Evolutionary conservation across 2,888 invertebrate genomes (phyloP), one percentile per base, ranked within the genome.

Genomic region (Brachynemurus nebulosus): DNA sequence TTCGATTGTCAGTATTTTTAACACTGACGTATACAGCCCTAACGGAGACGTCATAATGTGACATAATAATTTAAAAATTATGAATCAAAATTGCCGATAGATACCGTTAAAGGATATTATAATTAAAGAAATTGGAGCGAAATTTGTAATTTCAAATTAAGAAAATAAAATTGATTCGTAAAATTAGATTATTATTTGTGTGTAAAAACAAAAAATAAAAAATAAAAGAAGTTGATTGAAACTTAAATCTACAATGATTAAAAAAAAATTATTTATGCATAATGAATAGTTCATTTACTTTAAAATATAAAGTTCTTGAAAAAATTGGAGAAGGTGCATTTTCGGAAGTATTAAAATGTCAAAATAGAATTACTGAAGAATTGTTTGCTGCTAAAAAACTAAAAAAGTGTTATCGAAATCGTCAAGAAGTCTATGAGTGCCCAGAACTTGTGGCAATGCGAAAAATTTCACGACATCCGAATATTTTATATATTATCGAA

Each of bases 301-400:
- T 30, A 30, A 30, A 75, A 60, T 80, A 78, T 59, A 69, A 69
- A 58, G 65, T 78, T 50, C 56, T 78, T 47, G 66, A 71, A 46
- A 75, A 78, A 67, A 76, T 78, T 56, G 79, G 80, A 17, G 79
- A 79, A 61, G 80, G 79, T 11, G 76, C 78, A 19, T 80, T 78
- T 64, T 77, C 79, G 1, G 76, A 78, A 56, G 80, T 80, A 20
- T 59, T 78, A 48, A 78, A 76, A 69, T 76, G 77, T 57, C 70
- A 75, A 57, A 67, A 76, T 51, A 64, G 69, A 47, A 59, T 61
- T 51, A 71, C 70, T 47, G 73, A 73, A 42, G 55, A 60, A 21
- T 61, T 64, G 40, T 74, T 69, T 57, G 80, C 80, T 6, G 78
- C 76, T 38, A 80, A 80, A 61, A 64, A 71, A 51, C 64, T 79